Evolutionary conservation across 1,140 invertebrate species (phyloP).

Genomic region (Drosophila dunni): DNA sequence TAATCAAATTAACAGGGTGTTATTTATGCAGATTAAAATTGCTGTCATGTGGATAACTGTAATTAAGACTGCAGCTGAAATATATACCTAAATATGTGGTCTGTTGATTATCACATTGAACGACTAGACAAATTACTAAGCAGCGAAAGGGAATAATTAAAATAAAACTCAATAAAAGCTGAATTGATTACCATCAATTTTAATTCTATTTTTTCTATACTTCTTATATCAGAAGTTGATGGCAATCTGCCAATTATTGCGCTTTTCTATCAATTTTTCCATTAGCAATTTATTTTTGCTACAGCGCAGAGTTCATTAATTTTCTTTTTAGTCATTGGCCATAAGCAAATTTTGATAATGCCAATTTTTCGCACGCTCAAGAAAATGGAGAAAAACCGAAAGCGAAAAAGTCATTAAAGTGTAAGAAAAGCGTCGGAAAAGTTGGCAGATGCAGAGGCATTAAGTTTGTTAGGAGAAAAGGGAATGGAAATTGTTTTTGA

Average conservation of each 20-base stretch:
- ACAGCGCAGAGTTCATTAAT: constrained; percentile 37
- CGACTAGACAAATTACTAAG: constrained; percentile 13
- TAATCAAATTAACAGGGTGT: background rate
- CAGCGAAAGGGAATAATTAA: background rate
- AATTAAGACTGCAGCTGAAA: constrained; percentile 40
- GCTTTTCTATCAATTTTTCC: constrained; percentile 29
- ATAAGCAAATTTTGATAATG: constrained; percentile 18
- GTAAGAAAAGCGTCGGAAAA: constrained; percentile 17
- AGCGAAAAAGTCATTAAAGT: constrained; percentile 44
- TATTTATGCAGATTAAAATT: background rate
- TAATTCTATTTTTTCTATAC: background rate
- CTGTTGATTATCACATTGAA: constrained; percentile 31
- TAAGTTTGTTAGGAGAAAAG: background rate
- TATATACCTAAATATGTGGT: constrained; percentile 12
- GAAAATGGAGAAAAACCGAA: background rate
- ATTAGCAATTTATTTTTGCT: constrained; percentile 13
- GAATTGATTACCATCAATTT: background rate
- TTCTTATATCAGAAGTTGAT: constrained; percentile 24
- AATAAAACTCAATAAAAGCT: background rate
- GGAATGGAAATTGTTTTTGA: background rate
- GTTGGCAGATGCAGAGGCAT: background rate
- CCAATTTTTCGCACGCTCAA: constrained; percentile 4
- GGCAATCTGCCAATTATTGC: constrained; percentile 42
- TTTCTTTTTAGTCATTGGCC: constrained; percentile 14
- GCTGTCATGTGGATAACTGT: constrained; percentile 33